These are phyloP conservation scores for Anableps anableps DNA, from an alignment of 2,797 vertebrate genomes.

Conservation along the genomic window DNA sequence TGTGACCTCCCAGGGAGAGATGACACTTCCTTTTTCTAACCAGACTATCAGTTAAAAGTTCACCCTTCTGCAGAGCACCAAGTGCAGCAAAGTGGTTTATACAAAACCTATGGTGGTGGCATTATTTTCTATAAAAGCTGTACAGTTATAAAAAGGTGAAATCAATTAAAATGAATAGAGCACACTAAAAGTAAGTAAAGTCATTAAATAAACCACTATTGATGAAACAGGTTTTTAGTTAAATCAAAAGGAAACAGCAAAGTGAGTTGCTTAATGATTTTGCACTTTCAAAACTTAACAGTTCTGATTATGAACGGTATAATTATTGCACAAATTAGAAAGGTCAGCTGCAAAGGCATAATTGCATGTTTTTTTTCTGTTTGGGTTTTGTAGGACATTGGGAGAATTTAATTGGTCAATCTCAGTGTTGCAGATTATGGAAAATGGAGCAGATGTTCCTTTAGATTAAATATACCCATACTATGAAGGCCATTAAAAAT, in stretches of 20 bases:
- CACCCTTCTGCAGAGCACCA: background rate
- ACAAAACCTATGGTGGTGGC: background rate
- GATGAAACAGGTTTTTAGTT: background rate
- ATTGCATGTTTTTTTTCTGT: too few relatives aligned
- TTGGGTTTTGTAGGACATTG: too few relatives aligned
- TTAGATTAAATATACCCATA: too few relatives aligned
- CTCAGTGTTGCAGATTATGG: too few relatives aligned
- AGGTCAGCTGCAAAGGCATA: too few relatives aligned
- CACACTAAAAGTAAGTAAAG: background rate
- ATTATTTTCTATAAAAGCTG: background rate
- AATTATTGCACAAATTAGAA: too few relatives aligned
- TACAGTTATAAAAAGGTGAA: background rate
- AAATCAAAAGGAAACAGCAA: background rate
- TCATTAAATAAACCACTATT: background rate
- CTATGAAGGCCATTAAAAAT: too few relatives aligned
- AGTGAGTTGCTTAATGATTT: too few relatives aligned
- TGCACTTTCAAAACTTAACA: too few relatives aligned
- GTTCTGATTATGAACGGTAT: too few relatives aligned
- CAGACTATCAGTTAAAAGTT: slow-evolving; percentile 10
- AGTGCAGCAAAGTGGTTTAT: background rate
- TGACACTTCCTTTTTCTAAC: slow-evolving; percentile 11
- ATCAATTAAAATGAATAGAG: background rate
- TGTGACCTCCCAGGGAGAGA: slow-evolving; percentile 26
- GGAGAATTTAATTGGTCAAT: too few relatives aligned
- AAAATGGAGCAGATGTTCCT: too few relatives aligned